A percentile compares a stretch with the other conserved stretches of the same genome.
Conservation (phyloP, 2,113 vertebrate species). For the Oryzias woworae region DNA sequence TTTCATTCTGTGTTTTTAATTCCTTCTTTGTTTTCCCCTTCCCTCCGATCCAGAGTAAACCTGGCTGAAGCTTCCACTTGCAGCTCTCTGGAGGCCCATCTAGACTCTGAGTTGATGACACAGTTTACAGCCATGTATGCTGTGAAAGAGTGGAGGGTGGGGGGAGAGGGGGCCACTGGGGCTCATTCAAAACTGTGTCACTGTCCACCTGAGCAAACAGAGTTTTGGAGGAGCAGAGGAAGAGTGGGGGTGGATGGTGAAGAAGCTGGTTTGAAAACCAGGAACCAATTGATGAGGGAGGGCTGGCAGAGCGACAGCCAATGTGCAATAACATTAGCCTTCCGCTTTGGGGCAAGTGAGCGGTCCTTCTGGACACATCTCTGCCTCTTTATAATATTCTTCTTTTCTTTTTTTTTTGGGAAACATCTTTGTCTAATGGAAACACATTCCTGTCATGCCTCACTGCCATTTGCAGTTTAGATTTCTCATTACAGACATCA, state of each 20-base stretch:
- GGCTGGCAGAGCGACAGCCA: conserved; percentile 87
- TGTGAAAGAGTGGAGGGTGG: conserved; percentile 41
- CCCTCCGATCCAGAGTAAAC: conserved; percentile 81
- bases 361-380: conserved; percentile 87
- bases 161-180: conserved; percentile 82
- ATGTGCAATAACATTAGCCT: conserved; percentile 98
- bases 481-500: conserved; percentile 96
- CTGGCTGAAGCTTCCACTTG: conserved; percentile 82
- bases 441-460: conserved; percentile 99
- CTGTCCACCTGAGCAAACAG: conserved; percentile 99
- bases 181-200: conserved; percentile 93
- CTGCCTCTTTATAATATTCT: conserved; percentile 76
- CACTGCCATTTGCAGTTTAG: conserved; percentile 95
- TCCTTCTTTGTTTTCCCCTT: conserved; percentile 55
- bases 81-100: conserved; percentile 81
- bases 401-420: conserved; percentile 76
- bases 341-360: conserved; percentile 86
- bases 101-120: conserved; percentile 86
- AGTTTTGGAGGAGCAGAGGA: conserved; percentile 65
- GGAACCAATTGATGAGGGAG: conserved; percentile 87
- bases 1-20: conserved; percentile 53
- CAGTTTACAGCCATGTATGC: conserved; percentile 87
- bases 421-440: conserved; percentile 90
- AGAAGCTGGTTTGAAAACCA: conserved; percentile 71
- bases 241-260: conserved; percentile 36